Evolutionary conservation across 2,888 invertebrate genomes (phyloP), one percentile per base, ranked within the genome.

Genomic region (Galerucella nymphaeae): DNA sequence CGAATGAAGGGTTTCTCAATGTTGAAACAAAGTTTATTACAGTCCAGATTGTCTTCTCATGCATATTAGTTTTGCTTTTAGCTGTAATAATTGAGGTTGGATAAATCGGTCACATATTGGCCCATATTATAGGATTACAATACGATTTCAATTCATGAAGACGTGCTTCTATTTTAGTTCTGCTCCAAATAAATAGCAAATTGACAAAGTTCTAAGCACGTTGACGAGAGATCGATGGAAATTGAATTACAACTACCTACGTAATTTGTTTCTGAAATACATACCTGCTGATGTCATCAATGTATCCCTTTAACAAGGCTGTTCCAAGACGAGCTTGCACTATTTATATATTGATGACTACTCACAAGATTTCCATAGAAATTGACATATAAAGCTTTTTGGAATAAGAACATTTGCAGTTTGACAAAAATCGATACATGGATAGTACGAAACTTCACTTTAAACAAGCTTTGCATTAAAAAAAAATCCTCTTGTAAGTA

Each of bases 401-500:
- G n/a, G n/a, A 42, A 42, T 42, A 42, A 10, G 6, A 42, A 42
- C 5, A 23, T 23, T 23, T 23, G 23, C 23, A 30, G 30, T 30
- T 45, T 45, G 45, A 14, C 45, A 45, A 45, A 53, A 2, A 53
- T 18, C 1, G 16, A n/a, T 48, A 42, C 13, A 13, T 42, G 11
- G 1, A 6, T 48, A 50, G 8, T 8, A 14, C 16, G 6, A 50
- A n/a, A 50, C 50, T 50, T 50, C 16, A 8, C 45, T 45, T 63
- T 55, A 42, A 69, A 69, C 57, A 55, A 42, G 55, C 64, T 70
- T 70, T 70, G 30, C 63, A 64, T 50, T 55, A 20, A 50, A 50
- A 20, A 50, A 50, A 62, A 38, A 55, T 62, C 14, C 38, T n/a
- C 30, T 55, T 63, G 5, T 30, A 67, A 58, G 45, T 48, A 62